Percentiles rank a stretch among this genome's conserved stretches.
Conservation (phyloP, 2,113 vertebrate genomes). For the Scomber japonicus region DNA sequence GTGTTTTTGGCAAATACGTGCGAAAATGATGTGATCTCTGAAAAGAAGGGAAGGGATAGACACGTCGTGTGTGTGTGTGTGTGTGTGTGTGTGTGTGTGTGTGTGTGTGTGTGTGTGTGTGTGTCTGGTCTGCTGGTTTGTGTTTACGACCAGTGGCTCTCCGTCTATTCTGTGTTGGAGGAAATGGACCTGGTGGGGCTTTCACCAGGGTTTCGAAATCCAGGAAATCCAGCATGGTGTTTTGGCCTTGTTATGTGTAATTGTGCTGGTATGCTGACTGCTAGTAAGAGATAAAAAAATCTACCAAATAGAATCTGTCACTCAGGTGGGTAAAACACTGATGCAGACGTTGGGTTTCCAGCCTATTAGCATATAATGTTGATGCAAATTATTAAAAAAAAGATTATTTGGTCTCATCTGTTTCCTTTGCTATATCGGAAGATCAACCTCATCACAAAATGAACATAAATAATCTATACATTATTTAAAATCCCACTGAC, state of each 20-base stretch:
- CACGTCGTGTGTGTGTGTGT: constrained; percentile 32
- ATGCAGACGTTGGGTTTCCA: constrained; percentile 18
- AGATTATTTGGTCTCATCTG: not conserved
- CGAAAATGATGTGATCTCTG: constrained; percentile 67
- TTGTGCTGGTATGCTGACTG: not conserved
- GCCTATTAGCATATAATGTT: not conserved
- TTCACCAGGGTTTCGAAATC: constrained; percentile 20
- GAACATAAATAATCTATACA: not conserved
- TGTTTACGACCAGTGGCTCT: constrained; percentile 68
- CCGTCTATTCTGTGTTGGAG: constrained; percentile 40
- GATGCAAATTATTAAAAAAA: not conserved
- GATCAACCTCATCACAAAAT: not conserved
- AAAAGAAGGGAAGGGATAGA: constrained; percentile 42
- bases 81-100: constrained; percentile 17
- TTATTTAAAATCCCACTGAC: not conserved
- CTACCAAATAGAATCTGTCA: not conserved
- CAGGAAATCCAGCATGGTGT: not conserved
- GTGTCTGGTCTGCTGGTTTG: constrained; percentile 60
- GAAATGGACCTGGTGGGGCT: constrained; percentile 48
- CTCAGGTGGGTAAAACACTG: not conserved
- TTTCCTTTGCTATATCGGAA: not conserved
- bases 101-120: constrained; percentile 33
- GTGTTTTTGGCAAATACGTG: constrained; percentile 67
- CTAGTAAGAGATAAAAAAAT: not conserved
- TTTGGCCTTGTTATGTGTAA: not conserved